Conservation (phyloP, 1,140 invertebrate genomes). For the Neodiprion virginianus region DNA sequence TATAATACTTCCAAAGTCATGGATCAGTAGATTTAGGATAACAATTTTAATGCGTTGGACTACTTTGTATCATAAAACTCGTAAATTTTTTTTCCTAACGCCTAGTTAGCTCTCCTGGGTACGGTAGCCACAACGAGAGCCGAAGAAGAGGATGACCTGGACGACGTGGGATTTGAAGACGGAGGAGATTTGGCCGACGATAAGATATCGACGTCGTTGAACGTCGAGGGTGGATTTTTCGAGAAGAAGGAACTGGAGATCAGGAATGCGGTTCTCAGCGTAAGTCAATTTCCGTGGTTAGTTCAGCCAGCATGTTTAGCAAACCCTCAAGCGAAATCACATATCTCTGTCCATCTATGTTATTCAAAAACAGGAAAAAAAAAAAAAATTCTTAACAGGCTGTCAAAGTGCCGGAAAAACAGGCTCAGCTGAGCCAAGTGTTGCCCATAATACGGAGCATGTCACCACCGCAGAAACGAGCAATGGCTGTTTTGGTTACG, state of each 20-base stretch:
- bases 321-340: background rate
- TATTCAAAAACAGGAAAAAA: conserved; percentile 16
- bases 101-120: conserved; percentile 2
- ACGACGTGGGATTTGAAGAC: conserved; percentile 29
- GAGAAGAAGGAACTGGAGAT: conserved; percentile 60
- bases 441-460: conserved; percentile 70
- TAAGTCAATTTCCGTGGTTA: conserved; percentile 13
- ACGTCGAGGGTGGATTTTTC: conserved; percentile 43
- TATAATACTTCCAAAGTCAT: too few species aligned
- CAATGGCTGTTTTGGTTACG: conserved; percentile 67
- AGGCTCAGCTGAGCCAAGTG: conserved; percentile 62
- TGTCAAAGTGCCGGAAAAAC: conserved; percentile 34
- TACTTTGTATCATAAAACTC: background rate
- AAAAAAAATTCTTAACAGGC: conserved; percentile 29
- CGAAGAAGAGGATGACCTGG: conserved; percentile 30
- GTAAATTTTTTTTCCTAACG: background rate
- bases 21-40: background rate
- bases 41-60: background rate
- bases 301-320: background rate
- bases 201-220: conserved; percentile 57
- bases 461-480: conserved; percentile 66
- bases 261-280: conserved; percentile 27
- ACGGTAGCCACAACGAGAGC: conserved; percentile 9
- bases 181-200: conserved; percentile 40
- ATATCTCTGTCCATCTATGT: background rate